Conservation (phyloP, 2,888 invertebrate genomes). For the Amblyjoppa proteus region DNA sequence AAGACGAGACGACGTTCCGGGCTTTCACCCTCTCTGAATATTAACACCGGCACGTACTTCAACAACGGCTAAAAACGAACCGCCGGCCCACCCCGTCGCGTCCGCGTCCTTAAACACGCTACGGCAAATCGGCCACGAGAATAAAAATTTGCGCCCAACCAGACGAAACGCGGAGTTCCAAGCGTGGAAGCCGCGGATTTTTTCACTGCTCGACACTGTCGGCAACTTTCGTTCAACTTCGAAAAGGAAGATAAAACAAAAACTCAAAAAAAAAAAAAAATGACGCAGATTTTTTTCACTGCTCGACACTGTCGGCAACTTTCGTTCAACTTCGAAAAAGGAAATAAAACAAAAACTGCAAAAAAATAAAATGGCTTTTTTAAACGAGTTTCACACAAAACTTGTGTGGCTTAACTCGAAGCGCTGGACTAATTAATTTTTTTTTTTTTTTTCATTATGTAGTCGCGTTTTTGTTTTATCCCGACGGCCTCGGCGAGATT, state of each 20-base stretch:
- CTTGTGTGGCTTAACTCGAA: background rate
- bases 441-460: no score
- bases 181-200: background rate
- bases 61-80: conserved; percentile 7
- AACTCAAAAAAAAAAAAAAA: no score
- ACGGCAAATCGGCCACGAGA: background rate
- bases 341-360: background rate
- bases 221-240: background rate
- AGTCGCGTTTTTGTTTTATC: no score
- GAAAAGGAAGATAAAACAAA: background rate
- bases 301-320: background rate
- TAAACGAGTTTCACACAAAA: background rate
- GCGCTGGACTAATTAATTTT: background rate
- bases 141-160: conserved; percentile 5
- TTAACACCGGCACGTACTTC: conserved; percentile 20
- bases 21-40: conserved; percentile 17
- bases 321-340: background rate
- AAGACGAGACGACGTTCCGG: conserved; percentile 11
- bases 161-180: background rate
- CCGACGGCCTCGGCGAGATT: no score
- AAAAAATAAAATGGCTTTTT: no score
- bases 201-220: background rate
- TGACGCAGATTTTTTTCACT: background rate
- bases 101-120: conserved; percentile 14
- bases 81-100: no score